phyloP scores from a whole-genome alignment of 2,113 vertebrate species.

The Oryzias javanicus region DNA sequence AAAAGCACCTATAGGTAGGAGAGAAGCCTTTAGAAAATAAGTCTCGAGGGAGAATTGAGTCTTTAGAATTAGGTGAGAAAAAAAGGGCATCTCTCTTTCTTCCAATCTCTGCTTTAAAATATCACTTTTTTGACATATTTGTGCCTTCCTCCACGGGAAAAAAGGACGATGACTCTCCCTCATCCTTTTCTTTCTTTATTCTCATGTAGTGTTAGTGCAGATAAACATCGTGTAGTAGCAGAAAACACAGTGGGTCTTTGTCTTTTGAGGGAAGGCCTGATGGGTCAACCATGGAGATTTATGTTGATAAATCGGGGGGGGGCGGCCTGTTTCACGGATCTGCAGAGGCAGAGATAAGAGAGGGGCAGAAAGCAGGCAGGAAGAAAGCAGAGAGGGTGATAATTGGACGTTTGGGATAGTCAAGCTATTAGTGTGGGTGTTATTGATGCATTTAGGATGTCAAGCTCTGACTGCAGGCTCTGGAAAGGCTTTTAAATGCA shows the following conservation, averaged over 20 bases:
- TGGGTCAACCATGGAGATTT: slow-evolving; percentile 15
- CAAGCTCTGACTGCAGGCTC: slow-evolving; percentile 14
- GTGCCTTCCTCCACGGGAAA: too few relatives aligned
- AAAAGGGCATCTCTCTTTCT: neutral
- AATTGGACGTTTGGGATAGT: slow-evolving; percentile 50
- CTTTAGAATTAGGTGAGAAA: neutral
- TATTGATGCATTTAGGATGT: slow-evolving; percentile 24
- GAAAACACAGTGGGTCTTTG: slow-evolving; percentile 66
- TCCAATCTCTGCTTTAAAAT: too few relatives aligned
- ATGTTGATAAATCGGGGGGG: slow-evolving; percentile 31
- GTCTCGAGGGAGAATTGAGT: neutral
- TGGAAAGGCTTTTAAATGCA: slow-evolving; percentile 38
- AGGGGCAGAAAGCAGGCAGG: slow-evolving; percentile 8
- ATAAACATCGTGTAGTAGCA: slow-evolving; percentile 32
- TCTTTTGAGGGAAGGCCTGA: slow-evolving; percentile 44
- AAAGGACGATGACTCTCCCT: neutral
- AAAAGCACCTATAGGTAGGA: too few relatives aligned
- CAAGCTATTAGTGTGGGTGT: slow-evolving; percentile 21
- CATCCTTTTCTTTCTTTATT: slow-evolving; percentile 14
- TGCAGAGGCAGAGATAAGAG: slow-evolving; percentile 3
- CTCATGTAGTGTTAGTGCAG: slow-evolving; percentile 44
- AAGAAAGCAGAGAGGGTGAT: slow-evolving; percentile 33
- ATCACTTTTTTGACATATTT: too few relatives aligned
- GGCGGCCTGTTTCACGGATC: slow-evolving; percentile 1
- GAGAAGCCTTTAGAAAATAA: too few relatives aligned